Evolutionary conservation across 2,888 invertebrate genomes (phyloP).

Genomic region (Ethmia dodecea): DNA sequence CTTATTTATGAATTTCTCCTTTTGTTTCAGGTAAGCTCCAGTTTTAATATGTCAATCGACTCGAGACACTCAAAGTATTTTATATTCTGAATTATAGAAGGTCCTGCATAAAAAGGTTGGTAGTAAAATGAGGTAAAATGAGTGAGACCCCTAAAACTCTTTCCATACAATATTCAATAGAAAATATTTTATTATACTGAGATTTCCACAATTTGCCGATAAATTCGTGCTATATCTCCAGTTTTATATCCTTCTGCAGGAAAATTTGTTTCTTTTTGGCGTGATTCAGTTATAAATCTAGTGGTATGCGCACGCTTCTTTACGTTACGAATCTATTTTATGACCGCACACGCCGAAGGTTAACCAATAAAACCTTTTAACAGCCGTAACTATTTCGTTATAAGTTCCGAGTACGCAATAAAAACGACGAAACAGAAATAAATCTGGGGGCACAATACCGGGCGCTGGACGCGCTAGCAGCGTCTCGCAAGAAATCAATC

Average conservation of each 20-base stretch:
- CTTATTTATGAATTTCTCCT: conserved; percentile 17
- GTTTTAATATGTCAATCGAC: conserved; percentile 26
- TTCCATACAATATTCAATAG: conserved; percentile 75
- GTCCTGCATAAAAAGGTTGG: conserved; percentile 63
- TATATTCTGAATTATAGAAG: conserved; percentile 42
- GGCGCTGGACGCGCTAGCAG: conserved; percentile 28
- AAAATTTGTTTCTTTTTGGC: conserved; percentile 73
- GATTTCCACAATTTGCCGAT: conserved; percentile 74
- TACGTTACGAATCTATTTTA: conserved; percentile 74
- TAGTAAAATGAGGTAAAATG: conserved; percentile 67
- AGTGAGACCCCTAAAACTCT: conserved; percentile 67
- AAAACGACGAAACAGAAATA: conserved; percentile 71
- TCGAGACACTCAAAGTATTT: conserved; percentile 33
- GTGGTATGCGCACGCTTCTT: conserved; percentile 65
- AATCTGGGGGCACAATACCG: conserved; percentile 63
- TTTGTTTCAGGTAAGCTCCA: conserved; percentile 55
- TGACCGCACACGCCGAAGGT: conserved; percentile 72
- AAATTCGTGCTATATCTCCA: conserved; percentile 66
- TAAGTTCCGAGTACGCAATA: conserved; percentile 75
- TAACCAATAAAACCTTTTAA: conserved; percentile 78
- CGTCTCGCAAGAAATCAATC: conserved; percentile 56
- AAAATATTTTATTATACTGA: conserved; percentile 73
- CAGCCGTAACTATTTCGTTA: conserved; percentile 76
- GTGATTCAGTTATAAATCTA: conserved; percentile 72
- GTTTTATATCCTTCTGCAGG: conserved; percentile 68